These are phyloP conservation scores for Corvus moneduloides DNA, from an alignment of 2,113 vertebrate species.

Conservation along the genomic window DNA sequence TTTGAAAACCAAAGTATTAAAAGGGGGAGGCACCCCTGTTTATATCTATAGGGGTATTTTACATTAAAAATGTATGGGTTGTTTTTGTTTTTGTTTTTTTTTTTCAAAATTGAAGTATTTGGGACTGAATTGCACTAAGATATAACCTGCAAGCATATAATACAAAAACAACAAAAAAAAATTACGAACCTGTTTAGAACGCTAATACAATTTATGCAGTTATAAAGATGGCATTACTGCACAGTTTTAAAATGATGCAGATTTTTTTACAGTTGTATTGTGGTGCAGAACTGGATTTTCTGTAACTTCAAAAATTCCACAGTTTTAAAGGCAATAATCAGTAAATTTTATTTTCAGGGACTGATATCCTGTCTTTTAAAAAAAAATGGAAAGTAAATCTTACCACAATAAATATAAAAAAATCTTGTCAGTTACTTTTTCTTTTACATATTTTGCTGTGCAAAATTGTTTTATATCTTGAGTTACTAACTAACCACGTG, in stretches of 20 bases:
- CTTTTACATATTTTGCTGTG: slow-evolving; percentile 99
- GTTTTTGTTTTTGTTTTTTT: neutral
- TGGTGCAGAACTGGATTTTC: slow-evolving; percentile 89
- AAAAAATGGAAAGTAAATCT: slow-evolving; percentile 87
- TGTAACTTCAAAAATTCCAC: slow-evolving; percentile 88
- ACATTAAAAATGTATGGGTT: slow-evolving; percentile 82
- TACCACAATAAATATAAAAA: slow-evolving; percentile 91
- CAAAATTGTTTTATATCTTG: slow-evolving; percentile 97
- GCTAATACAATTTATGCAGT: slow-evolving; percentile 85
- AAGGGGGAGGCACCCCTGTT: slow-evolving; percentile 76
- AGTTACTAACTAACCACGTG: slow-evolving; percentile 97
- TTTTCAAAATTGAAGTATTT: slow-evolving; percentile 82
- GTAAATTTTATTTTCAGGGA: slow-evolving; percentile 96
- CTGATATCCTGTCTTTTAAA: slow-evolving; percentile 95
- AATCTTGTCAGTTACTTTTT: slow-evolving; percentile 93
- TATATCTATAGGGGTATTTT: slow-evolving; percentile 83
- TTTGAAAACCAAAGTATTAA: slow-evolving; percentile 91
- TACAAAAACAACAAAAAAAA: slow-evolving; percentile 74
- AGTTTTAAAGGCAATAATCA: slow-evolving; percentile 98
- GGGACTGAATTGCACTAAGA: slow-evolving; percentile 94
- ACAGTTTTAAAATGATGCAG: slow-evolving; percentile 85
- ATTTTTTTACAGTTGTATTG: slow-evolving; percentile 89
- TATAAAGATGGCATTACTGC: slow-evolving; percentile 85
- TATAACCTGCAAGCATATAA: slow-evolving; percentile 89
- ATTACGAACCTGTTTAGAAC: slow-evolving; percentile 80